Conservation (phyloP, 1,140 invertebrate species). For the Nephila pilipes region DNA sequence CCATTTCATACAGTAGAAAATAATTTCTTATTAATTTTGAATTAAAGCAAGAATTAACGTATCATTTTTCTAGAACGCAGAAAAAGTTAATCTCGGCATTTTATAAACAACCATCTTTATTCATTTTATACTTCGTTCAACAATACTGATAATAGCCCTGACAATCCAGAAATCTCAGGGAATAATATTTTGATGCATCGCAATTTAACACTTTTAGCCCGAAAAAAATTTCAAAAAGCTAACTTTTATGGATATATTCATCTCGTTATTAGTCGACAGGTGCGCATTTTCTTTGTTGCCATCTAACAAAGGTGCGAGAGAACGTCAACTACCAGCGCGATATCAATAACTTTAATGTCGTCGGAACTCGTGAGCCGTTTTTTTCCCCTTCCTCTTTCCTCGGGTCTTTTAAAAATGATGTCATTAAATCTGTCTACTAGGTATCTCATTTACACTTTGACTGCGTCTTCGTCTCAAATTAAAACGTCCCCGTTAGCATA, state of each 20-base stretch:
- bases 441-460: constrained; percentile 54
- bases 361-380: not conserved
- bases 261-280: constrained; percentile 33
- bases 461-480: constrained; percentile 63
- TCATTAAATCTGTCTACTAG: constrained; percentile 65
- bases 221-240: not conserved
- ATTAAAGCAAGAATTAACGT: too few species aligned
- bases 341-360: constrained; percentile 46
- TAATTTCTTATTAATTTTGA: not conserved
- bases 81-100: not conserved
- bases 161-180: constrained; percentile 7
- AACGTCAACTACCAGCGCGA: not conserved
- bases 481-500: constrained; percentile 45
- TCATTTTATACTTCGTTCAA: not conserved
- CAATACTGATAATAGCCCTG: not conserved
- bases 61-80: not conserved
- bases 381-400: not conserved
- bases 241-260: not conserved
- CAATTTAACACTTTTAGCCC: constrained; percentile 18
- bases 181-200: constrained; percentile 29
- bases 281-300: constrained; percentile 17
- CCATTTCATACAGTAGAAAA: not conserved
- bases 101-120: not conserved
- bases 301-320: constrained; percentile 28
- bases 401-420: constrained; percentile 40